These are phyloP conservation scores for Lophura swinhoii DNA, from an alignment of 2,797 vertebrate genomes.

Conservation along the genomic window DNA sequence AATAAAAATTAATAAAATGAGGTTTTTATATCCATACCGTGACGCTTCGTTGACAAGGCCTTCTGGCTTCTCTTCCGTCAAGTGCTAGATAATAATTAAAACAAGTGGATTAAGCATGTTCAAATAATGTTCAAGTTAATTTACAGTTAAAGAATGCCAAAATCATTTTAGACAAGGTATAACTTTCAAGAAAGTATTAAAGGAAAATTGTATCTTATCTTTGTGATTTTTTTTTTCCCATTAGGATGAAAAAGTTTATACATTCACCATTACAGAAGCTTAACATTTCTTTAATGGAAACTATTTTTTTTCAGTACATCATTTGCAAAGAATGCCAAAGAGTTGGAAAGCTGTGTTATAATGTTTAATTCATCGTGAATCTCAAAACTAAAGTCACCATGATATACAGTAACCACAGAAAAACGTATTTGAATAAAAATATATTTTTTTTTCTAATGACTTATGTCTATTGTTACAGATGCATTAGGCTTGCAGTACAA, in stretches of 20 bases:
- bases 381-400: not conserved
- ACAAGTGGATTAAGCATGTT: constrained; percentile 22
- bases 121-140: not conserved
- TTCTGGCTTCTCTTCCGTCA: constrained; percentile 90
- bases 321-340: not conserved
- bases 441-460: not conserved
- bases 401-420: not conserved
- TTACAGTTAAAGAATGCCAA: not conserved
- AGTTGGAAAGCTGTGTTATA: not conserved
- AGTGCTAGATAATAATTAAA: constrained; percentile 82
- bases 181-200: not conserved
- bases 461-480: not conserved
- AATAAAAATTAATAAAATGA: not conserved
- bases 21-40: constrained; percentile 81
- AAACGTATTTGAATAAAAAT: not conserved
- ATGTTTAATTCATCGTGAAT: not conserved
- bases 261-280: not conserved
- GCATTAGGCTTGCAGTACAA: not conserved
- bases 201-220: not conserved
- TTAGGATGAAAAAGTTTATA: not conserved
- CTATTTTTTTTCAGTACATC: not conserved
- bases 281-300: not conserved
- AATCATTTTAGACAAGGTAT: not conserved
- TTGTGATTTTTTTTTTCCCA: too few relatives aligned
- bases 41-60: constrained; percentile 93